A percentile compares a stretch with the other conserved stretches of the same genome.
These are phyloP conservation scores for Meloidogyne floridensis DNA, from an alignment of 1,140 invertebrate species.

Conservation along the genomic window DNA sequence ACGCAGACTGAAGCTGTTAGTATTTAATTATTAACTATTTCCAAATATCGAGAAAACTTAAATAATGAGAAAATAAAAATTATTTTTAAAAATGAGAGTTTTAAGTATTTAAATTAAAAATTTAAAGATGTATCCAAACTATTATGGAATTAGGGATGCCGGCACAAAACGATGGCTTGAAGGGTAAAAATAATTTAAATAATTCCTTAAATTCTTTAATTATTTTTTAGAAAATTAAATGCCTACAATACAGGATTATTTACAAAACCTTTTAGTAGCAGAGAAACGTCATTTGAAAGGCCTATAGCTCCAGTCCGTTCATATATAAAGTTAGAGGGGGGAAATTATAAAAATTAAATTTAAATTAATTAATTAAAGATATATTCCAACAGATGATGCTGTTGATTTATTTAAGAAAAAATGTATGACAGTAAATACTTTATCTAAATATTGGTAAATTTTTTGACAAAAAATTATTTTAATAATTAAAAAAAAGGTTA, in stretches of 20 bases:
- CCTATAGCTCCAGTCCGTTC: slow-evolving; percentile 39
- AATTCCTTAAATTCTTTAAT: neutral
- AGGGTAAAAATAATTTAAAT: slow-evolving; percentile 35
- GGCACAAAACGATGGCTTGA: slow-evolving; percentile 47
- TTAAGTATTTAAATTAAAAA: neutral
- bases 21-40: neutral
- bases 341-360: neutral
- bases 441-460: slow-evolving; percentile 45
- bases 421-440: slow-evolving; percentile 41
- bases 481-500: slow-evolving; percentile 21
- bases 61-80: too few relatives aligned
- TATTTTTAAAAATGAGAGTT: too few relatives aligned
- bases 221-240: slow-evolving; percentile 32
- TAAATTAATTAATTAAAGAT: slow-evolving; percentile 27
- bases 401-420: slow-evolving; percentile 44
- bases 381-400: slow-evolving; percentile 47
- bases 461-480: neutral
- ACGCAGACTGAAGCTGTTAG: slow-evolving; percentile 45
- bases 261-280: slow-evolving; percentile 7
- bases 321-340: slow-evolving; percentile 35
- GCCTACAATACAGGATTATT: slow-evolving; percentile 41
- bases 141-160: slow-evolving; percentile 41
- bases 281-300: slow-evolving; percentile 31
- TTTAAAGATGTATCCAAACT: slow-evolving; percentile 17
- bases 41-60: too few relatives aligned